Base-by-base conservation (phyloP, 2,888 invertebrate species). In the Ernsta delagoae region DNA sequence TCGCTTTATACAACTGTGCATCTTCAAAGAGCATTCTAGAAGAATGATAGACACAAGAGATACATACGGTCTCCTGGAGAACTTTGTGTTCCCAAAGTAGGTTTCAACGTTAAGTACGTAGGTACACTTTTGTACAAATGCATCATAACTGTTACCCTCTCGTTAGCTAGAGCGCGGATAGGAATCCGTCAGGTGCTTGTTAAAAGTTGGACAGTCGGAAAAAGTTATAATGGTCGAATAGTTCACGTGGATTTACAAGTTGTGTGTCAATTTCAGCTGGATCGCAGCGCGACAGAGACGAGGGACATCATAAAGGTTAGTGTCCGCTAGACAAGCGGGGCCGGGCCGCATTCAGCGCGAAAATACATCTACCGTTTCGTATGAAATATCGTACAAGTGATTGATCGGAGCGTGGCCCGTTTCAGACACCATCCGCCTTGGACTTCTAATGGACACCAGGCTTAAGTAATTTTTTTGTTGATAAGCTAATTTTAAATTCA, bases 141-240 rank as follows among this genome's bases (percentile, higher is more conserved):
- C 56, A 56, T 56, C 34, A 34, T 31, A 56, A 56, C 16, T 56
- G 39, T 60, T 43, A 60, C 60, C 60, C 59, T 41, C 68, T 68
- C 68, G 62, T 68, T 68, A 68, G 56, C 31, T 31, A 59, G 59
- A 5, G 5, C 61, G 45, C 24, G 41, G 50, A 67, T 61, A 45
- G 68, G 48, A 62, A 48, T 56, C 39, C 61, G 57, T 62, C 61
- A 59, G 66, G 36, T 48, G 83, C 84, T 85, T 85, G 83, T 84
- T 84, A 85, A 83, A 84, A 85, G 77, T 85, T 78, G 71, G 75
- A 71, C 74, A 78, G 75, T 70, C 74, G 78, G 82, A 81, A 81
- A 79, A 85, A 84, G 78, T 85, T 84, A 81, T 83, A 82, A 83
- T 80, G 81, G 80, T 75, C 78, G 71, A 71, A 74, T 72, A 75